phyloP scores from a whole-genome alignment of 2,888 invertebrate species.

The Agrenia bidenticulata region DNA sequence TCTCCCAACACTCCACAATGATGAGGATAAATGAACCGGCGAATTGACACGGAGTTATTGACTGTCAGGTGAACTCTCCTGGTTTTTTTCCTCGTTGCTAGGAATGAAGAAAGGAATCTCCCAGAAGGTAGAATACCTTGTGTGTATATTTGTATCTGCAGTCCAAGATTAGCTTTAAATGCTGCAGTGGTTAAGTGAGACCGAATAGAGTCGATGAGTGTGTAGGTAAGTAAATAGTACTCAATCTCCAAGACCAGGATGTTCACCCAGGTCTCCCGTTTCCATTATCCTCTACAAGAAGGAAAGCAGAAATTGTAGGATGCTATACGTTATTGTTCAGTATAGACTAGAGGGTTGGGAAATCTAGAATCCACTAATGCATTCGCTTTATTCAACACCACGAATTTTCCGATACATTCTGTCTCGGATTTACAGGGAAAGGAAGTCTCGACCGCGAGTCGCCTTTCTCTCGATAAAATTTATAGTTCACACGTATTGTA shows the following conservation, averaged over 20 bases:
- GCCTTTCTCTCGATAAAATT: no score
- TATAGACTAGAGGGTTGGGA: not conserved
- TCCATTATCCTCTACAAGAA: no score
- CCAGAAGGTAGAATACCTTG: conserved; percentile 1
- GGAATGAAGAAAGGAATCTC: not conserved
- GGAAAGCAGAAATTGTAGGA: not conserved
- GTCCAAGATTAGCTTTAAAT: not conserved
- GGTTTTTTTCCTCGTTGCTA: not conserved
- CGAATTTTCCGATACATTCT: no score
- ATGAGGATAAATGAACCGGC: conserved; percentile 12
- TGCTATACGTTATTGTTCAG: no score
- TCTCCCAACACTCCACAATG: not conserved
- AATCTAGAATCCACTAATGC: conserved; percentile 13
- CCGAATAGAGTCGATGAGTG: no score
- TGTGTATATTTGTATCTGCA: not conserved
- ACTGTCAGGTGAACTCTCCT: conserved; percentile 10
- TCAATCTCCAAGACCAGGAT: no score
- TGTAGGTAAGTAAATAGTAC: no score
- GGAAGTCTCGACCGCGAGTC: no score
- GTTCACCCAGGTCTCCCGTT: no score
- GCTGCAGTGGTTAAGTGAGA: not conserved
- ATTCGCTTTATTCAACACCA: conserved; percentile 26
- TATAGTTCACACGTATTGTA: no score
- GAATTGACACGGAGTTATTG: conserved; percentile 5
- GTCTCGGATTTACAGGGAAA: no score